Conservation (phyloP, 2,888 invertebrate species). For the Linnaemya vulpina region DNA sequence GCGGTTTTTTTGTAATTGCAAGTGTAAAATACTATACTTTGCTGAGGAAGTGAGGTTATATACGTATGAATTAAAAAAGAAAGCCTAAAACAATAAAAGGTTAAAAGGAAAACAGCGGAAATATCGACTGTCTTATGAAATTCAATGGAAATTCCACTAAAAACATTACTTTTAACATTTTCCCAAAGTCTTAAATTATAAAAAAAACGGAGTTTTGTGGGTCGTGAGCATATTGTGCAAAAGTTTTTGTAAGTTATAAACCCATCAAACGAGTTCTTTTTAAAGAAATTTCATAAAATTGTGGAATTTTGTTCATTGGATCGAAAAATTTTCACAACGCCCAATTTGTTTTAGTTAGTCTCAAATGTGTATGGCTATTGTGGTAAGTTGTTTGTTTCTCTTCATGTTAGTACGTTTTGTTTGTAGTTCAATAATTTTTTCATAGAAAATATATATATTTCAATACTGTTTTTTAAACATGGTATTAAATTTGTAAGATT, state of each 20-base stretch:
- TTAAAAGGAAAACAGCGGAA: constrained; percentile 37
- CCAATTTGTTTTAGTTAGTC: constrained; percentile 78
- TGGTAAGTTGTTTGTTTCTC: constrained; percentile 85
- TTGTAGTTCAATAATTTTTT: background rate
- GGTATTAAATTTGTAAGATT: background rate
- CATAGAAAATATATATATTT: background rate
- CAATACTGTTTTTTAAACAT: background rate
- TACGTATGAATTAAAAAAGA: background rate
- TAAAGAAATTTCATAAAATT: constrained; percentile 31
- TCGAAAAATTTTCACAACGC: constrained; percentile 69
- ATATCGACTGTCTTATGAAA: constrained; percentile 48
- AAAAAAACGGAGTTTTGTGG: background rate
- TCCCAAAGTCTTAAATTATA: background rate
- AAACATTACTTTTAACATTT: constrained; percentile 6
- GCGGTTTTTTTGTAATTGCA: background rate
- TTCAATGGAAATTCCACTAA: constrained; percentile 27
- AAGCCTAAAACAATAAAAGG: constrained; percentile 39
- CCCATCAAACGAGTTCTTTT: background rate
- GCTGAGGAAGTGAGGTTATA: constrained; percentile 64
- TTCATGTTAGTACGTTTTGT: background rate
- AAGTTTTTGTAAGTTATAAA: constrained; percentile 12
- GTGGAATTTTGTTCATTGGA: constrained; percentile 51
- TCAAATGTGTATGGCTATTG: constrained; percentile 93
- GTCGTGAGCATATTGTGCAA: background rate
- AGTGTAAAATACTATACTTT: constrained; percentile 43